Evolutionary conservation across 1,140 invertebrate genomes (phyloP).

Genomic region (Chelonus insularis): DNA sequence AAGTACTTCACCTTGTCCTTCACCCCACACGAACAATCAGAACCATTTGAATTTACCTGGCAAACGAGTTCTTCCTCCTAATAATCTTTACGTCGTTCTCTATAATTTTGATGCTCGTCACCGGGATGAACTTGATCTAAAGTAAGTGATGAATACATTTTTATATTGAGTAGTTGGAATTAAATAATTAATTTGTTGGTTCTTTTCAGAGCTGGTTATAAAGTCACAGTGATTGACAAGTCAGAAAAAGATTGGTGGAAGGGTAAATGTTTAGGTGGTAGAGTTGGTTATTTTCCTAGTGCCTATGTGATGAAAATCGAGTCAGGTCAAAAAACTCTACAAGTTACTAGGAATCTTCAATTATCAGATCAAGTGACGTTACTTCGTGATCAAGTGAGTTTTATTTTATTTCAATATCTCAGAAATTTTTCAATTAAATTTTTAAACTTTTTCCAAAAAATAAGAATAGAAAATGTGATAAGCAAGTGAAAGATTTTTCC

Average conservation of each 20-base stretch:
- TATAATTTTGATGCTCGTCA: constrained; percentile 95
- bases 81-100: constrained; percentile 90
- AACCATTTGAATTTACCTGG: constrained; percentile 52
- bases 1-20: constrained; percentile 89
- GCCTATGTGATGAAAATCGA: constrained; percentile 91
- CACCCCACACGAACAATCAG: constrained; percentile 65
- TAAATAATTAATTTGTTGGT: too few species aligned
- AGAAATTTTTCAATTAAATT: too few species aligned
- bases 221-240: constrained; percentile 92
- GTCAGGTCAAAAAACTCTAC: constrained; percentile 84
- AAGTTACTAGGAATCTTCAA: constrained; percentile 76
- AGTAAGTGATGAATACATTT: too few species aligned
- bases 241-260: constrained; percentile 97
- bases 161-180: too few species aligned
- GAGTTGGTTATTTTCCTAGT: constrained; percentile 91
- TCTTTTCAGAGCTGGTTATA: constrained; percentile 80
- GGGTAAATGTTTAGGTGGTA: constrained; percentile 85
- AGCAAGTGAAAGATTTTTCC: too few species aligned
- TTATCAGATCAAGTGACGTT: constrained; percentile 69
- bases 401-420: too few species aligned
- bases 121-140: constrained; percentile 90
- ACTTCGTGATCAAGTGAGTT: constrained; percentile 68
- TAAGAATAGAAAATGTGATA: too few species aligned
- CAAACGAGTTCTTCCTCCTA: constrained; percentile 71
- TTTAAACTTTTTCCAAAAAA: too few species aligned